phyloP scores from a whole-genome alignment of 2,888 invertebrate genomes.

The Drosophila formosana region DNA sequence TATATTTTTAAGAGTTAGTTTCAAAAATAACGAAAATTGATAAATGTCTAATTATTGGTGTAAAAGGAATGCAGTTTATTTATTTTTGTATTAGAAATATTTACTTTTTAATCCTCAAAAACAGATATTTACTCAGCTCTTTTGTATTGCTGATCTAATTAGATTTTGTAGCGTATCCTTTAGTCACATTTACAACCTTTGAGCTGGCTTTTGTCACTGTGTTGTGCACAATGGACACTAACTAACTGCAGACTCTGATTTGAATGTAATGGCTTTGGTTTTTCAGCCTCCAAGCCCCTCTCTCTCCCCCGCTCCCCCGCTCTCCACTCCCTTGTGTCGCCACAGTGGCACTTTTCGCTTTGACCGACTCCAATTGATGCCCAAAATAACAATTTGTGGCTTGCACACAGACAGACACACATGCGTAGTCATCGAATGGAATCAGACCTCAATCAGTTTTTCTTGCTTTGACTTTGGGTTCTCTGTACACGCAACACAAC shows the following conservation, averaged over 20 bases:
- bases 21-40: too few species aligned
- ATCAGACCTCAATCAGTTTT: slow-evolving; percentile 65
- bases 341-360: slow-evolving; percentile 44
- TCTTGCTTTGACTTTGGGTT: slow-evolving; percentile 57
- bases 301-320: not conserved
- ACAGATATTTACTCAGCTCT: too few species aligned
- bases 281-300: slow-evolving; percentile 20
- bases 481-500: slow-evolving; percentile 5
- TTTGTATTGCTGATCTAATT: too few species aligned
- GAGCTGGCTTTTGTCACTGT: slow-evolving; percentile 12
- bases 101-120: too few species aligned
- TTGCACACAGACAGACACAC: slow-evolving; percentile 11
- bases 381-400: slow-evolving; percentile 60
- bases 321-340: not conserved
- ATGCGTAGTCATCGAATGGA: slow-evolving; percentile 49
- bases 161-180: slow-evolving; percentile 8
- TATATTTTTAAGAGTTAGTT: too few species aligned
- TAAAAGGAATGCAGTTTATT: too few species aligned
- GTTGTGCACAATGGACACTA: slow-evolving; percentile 73
- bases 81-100: too few species aligned
- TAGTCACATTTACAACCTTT: not conserved
- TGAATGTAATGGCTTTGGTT: slow-evolving; percentile 75
- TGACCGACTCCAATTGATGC: slow-evolving; percentile 39
- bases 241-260: slow-evolving; percentile 75
- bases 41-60: too few species aligned